phyloP scores from a whole-genome alignment of 2,888 invertebrate genomes.

The Hermaeophaga mercurialis region DNA sequence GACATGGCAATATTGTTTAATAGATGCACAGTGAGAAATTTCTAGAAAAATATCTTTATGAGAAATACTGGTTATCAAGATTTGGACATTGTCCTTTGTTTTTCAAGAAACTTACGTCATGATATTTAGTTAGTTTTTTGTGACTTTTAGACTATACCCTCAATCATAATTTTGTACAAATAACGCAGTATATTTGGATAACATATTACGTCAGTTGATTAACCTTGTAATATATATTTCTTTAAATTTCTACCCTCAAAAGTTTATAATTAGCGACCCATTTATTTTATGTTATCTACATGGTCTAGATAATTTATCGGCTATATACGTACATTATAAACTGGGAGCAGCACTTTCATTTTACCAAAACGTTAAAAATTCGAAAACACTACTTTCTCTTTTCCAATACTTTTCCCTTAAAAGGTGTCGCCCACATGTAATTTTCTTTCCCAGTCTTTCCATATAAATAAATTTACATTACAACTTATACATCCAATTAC shows the following conservation, averaged over 20 bases:
- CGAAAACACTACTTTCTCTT: too few species aligned
- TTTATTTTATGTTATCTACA: neutral
- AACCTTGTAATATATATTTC: neutral
- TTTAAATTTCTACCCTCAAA: neutral
- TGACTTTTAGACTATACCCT: neutral
- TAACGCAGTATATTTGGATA: neutral
- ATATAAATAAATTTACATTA: too few species aligned
- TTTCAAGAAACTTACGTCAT: constrained; percentile 12
- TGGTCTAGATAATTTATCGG: too few species aligned
- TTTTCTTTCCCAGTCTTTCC: too few species aligned
- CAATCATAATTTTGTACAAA: neutral
- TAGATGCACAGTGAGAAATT: too few species aligned
- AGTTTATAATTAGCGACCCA: neutral
- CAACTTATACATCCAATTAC: too few species aligned
- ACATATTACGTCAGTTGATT: neutral
- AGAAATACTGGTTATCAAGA: constrained; percentile 8
- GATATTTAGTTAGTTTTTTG: neutral
- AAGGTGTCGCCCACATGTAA: too few species aligned
- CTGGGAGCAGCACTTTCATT: too few species aligned
- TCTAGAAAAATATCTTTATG: constrained; percentile 12
- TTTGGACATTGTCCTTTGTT: constrained; percentile 24
- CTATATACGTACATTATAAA: too few species aligned
- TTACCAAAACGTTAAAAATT: too few species aligned
- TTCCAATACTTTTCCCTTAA: too few species aligned
- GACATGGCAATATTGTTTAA: neutral